phyloP scores from a whole-genome alignment of 2,113 vertebrate species.

The Sclerurus mexicanus region DNA sequence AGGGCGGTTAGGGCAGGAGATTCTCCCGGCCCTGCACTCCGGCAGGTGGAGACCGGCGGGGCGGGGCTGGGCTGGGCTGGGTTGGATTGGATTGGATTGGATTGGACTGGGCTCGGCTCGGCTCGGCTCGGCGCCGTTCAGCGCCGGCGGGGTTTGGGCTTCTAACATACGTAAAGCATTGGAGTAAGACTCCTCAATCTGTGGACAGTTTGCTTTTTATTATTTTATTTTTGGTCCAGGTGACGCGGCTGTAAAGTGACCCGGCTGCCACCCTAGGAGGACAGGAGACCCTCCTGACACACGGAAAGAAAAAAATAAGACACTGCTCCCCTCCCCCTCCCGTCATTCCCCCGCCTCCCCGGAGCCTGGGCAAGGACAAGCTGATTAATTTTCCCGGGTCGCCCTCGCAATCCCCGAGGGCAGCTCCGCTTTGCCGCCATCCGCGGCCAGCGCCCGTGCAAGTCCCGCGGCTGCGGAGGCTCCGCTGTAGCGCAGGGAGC shows the following conservation, averaged over 20 bases:
- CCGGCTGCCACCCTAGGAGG: too few relatives aligned
- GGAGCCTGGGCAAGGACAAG: neutral
- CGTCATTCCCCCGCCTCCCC: neutral
- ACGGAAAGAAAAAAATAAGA: fast-evolving
- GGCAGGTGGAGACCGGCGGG: neutral
- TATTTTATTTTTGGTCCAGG: neutral
- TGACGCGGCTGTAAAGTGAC: neutral
- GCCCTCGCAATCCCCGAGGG: neutral
- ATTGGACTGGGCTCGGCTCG: too few relatives aligned
- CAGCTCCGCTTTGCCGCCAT: neutral
- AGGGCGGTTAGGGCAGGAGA: neutral
- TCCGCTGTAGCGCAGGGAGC: neutral
- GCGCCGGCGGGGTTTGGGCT: neutral
- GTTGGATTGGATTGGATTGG: too few relatives aligned
- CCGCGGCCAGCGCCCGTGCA: neutral
- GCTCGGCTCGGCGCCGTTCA: too few relatives aligned
- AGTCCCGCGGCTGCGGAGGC: neutral
- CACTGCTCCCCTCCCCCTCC: fast-evolving
- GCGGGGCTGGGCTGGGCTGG: too few relatives aligned
- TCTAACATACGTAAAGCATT: neutral
- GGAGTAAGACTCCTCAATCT: fast-evolving
- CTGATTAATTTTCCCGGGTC: neutral
- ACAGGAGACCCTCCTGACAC: neutral
- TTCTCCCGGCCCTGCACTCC: neutral
- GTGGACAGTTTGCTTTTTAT: fast-evolving